Evolutionary conservation across 2,888 invertebrate genomes (phyloP), one percentile per base, ranked within the genome.

Genomic region (Petrolisthes cinctipes): DNA sequence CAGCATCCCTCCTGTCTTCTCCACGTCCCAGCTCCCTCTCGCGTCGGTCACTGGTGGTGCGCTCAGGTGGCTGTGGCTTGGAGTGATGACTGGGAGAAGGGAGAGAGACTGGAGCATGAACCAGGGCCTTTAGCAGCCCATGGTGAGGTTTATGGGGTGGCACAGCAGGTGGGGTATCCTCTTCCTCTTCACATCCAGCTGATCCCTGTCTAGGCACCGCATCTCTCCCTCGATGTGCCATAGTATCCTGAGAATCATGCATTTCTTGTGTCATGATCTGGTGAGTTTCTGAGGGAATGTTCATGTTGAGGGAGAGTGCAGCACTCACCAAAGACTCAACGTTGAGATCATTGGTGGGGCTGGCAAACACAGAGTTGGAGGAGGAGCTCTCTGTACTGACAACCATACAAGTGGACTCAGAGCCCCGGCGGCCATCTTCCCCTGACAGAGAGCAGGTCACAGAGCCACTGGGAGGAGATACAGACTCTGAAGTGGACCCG

Each of bases 21-120:
- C 78, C 37, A 6, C 73, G n/a, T 37, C 88, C 73, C 20, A 57
- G 78, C 54, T 91, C 91, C 76, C 85, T 81, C 83, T 86, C 85
- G 82, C 87, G 89, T 81, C 87, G 76, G 83, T 89, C 84, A 80
- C 88, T 81, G 78, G 82, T 85, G 78, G 90, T 85, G 75, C 83
- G 82, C 81, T 88, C 90, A 80, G 91, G 89, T 71, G 91, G 91
- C 82, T 89, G 90, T n/a, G 91, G 90, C 78, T 89, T 92, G 68
- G 94, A 96, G 92, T 96, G 97, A 93, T 97, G 97, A 0, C 97
- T 97, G 0, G 97, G 97, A 0, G 97, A 97, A 0, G 97, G 97
- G 9, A 88, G 86, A 81, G 84, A 87, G 73, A 90, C 97, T 0
- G 97, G 97, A 4, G 89, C 84, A 78, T 83, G 86, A 82, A 90